Evolutionary conservation across 64 coral and sea anemone genomes (phyloP).

Genomic region (Hydrozoanthus tunicans): DNA sequence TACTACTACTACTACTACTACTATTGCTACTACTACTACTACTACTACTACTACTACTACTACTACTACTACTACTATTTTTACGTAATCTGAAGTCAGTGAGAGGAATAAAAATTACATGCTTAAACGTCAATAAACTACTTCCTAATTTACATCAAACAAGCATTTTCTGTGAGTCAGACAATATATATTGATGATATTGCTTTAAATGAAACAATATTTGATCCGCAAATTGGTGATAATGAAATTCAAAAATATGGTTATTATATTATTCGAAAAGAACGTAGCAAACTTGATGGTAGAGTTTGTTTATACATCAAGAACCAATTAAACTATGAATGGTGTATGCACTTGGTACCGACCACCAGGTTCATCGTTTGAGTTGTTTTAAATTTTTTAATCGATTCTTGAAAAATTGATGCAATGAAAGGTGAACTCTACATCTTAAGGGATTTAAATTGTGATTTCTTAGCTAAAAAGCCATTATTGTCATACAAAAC

Average conservation of each 20-base stretch:
- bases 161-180: too few species aligned
- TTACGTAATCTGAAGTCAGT: too few species aligned
- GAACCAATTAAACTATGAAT: background rate
- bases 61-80: too few species aligned
- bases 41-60: too few species aligned
- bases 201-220: too few species aligned
- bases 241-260: background rate
- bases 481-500: conserved; percentile 18
- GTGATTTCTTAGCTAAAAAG: background rate
- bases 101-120: too few species aligned
- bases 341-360: conserved; percentile 16
- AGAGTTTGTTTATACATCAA: background rate
- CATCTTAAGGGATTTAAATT: conserved; percentile 26
- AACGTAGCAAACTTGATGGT: too few species aligned
- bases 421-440: conserved; percentile 3
- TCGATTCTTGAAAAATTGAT: background rate
- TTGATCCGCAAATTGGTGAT: background rate
- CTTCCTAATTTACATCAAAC: too few species aligned
- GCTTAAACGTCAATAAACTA: too few species aligned
- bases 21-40: too few species aligned
- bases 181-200: too few species aligned
- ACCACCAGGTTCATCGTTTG: conserved; percentile 19
- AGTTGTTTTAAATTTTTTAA: conserved; percentile 1
- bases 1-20: too few species aligned
- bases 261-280: background rate